Evolutionary conservation across 2,888 invertebrate genomes (phyloP), one percentile per base, ranked within the genome.

Genomic region (Taenaris catops): DNA sequence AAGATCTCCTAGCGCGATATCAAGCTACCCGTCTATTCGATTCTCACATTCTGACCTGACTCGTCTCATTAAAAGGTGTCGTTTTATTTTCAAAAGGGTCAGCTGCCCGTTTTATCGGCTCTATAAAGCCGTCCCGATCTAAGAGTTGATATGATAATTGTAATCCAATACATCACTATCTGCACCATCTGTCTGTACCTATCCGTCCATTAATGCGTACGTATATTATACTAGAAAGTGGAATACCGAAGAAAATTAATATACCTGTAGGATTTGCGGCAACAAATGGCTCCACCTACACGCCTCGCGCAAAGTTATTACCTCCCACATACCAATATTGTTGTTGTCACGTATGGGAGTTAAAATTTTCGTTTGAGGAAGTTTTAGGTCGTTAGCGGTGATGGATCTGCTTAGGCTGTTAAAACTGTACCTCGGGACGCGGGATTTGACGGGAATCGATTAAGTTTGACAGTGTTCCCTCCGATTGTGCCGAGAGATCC

Each of bases 141-240:
- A 55, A 59, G 52, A 51, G 46, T 58, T 59, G 80, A 79, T 79
- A 78, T 71, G 72, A 67, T 78, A 75, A 73, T 74, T 76, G 80
- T 75, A 74, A 80, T 76, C 61, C 70, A 72, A 78, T 76, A 74
- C 63, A 58, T 63, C 58, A 61, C 62, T 69, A 70, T 70, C 70
- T 53, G 49, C 49, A 55, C 52, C 59, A 64, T 67, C 66, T 56
- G 49, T 53, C 46, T 50, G 49, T 66, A 63, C 58, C 61, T n/a
- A n/a, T n/a, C n/a, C 63, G 61, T 50, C 54, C 50, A 52, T 47
- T 46, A 53, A 38, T 18, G 23, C 33, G 29, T 36, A 25, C 25
- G 8, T 29, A 36, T 40, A 29, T 16, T 38, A 33, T 36, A 38
- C 35, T 43, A 36, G 46, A 38, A 48, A 12, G 25, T 29, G 34